Percentiles rank a stretch among this genome's conserved stretches.
These are phyloP conservation scores for Heteronetta atricapilla DNA, from an alignment of 2,113 vertebrate genomes.

Conservation along the genomic window DNA sequence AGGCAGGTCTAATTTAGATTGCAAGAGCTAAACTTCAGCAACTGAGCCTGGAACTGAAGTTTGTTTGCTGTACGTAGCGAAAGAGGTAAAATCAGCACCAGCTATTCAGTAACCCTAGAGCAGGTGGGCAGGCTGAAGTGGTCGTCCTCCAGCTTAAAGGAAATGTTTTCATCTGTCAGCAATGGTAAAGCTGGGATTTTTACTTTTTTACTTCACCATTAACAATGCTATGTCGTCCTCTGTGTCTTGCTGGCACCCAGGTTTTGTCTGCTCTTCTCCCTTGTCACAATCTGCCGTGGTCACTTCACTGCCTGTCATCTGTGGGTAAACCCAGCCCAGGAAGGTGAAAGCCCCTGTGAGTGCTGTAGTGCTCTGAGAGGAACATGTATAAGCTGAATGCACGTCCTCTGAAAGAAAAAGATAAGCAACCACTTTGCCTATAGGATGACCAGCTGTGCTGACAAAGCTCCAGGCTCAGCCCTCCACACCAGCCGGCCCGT, in stretches of 20 bases:
- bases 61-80: constrained; percentile 38
- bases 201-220: neutral
- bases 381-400: fast-evolving
- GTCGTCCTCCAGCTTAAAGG: neutral
- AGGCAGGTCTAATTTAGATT: constrained; percentile 8
- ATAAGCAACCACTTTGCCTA: fast-evolving
- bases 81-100: neutral
- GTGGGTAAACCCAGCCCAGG: neutral
- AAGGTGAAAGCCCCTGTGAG: neutral
- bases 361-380: fast-evolving
- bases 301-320: neutral
- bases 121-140: neutral
- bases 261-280: neutral
- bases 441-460: fast-evolving
- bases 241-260: neutral
- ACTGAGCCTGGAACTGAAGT: neutral
- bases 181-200: neutral
- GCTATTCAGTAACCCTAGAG: neutral
- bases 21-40: constrained; percentile 22
- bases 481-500: neutral
- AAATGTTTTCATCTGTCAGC: neutral
- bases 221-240: neutral
- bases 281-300: neutral
- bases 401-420: neutral
- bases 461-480: neutral